These are phyloP conservation scores for Crematogaster levior DNA, from an alignment of 2,888 invertebrate genomes.

Conservation along the genomic window DNA sequence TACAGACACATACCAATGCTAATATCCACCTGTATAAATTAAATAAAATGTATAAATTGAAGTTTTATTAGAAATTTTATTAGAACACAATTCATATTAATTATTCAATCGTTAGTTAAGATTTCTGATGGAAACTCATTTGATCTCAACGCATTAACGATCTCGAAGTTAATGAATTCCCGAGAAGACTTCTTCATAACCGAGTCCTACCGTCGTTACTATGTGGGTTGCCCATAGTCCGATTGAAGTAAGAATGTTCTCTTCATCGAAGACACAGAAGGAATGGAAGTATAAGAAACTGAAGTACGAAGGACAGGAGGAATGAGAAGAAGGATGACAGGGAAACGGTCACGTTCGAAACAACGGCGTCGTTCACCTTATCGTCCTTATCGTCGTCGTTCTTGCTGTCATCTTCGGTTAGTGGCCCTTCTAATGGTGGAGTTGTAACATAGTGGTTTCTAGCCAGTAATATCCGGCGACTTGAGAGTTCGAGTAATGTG, in stretches of 20 bases:
- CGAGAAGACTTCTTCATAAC: slow-evolving; percentile 53
- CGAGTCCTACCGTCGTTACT: slow-evolving; percentile 50
- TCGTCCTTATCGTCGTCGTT: slow-evolving; percentile 34
- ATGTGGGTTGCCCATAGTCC: slow-evolving; percentile 37
- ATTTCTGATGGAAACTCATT: slow-evolving; percentile 54
- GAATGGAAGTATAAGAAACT: slow-evolving; percentile 70
- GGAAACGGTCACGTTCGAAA: slow-evolving; percentile 32
- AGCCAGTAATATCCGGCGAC: slow-evolving; percentile 59
- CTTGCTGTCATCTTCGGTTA: slow-evolving; percentile 44
- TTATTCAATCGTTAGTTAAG: slow-evolving; percentile 61
- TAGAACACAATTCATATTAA: not conserved
- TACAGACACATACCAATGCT: not conserved
- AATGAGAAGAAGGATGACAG: slow-evolving; percentile 1
- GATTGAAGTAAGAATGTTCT: slow-evolving; percentile 63
- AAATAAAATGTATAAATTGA: slow-evolving; percentile 36
- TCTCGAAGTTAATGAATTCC: slow-evolving; percentile 64
- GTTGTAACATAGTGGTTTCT: slow-evolving; percentile 64
- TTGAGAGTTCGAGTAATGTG: slow-evolving; percentile 80
- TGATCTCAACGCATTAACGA: slow-evolving; percentile 63
- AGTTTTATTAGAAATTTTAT: slow-evolving; percentile 35
- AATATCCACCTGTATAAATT: not conserved
- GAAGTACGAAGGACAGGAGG: slow-evolving; percentile 48
- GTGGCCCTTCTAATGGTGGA: slow-evolving; percentile 33
- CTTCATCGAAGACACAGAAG: slow-evolving; percentile 70
- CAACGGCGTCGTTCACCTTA: slow-evolving; percentile 27